phyloP scores from a whole-genome alignment of 2,888 invertebrate species.

The Notodonta ziczac region DNA sequence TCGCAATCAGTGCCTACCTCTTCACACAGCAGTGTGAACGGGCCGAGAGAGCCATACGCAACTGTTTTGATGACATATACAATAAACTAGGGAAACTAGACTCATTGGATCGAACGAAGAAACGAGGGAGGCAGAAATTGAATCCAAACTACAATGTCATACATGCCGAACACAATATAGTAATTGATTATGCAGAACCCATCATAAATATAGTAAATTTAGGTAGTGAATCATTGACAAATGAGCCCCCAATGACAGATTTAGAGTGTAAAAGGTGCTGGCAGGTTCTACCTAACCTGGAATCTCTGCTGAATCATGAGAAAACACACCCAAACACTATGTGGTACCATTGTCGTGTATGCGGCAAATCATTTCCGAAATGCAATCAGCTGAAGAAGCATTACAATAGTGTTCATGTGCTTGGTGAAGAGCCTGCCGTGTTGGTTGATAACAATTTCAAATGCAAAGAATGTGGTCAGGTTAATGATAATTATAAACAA shows the following conservation, averaged over 20 bases:
- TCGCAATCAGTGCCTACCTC: constrained; percentile 62
- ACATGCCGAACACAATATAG: constrained; percentile 56
- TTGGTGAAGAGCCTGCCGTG: constrained; percentile 11
- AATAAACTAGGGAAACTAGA: constrained; percentile 70
- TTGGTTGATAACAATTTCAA: constrained; percentile 40
- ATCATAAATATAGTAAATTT: constrained; percentile 62
- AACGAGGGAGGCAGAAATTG: constrained; percentile 66
- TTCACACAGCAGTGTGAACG: constrained; percentile 74
- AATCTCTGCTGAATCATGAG: constrained; percentile 64
- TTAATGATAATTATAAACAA: constrained; percentile 42
- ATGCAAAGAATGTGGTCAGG: constrained; percentile 59
- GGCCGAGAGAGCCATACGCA: constrained; percentile 64
- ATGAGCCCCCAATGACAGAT: constrained; percentile 45
- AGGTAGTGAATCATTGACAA: constrained; percentile 39
- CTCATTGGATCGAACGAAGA: constrained; percentile 60
- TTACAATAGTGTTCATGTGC: constrained; percentile 41
- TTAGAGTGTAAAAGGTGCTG: constrained; percentile 72
- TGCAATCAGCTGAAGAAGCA: constrained; percentile 58
- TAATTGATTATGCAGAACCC: constrained; percentile 73
- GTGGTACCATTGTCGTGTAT: constrained; percentile 72
- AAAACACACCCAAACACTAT: constrained; percentile 67
- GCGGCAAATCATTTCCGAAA: constrained; percentile 71
- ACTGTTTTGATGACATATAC: constrained; percentile 72
- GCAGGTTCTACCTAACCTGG: constrained; percentile 60
- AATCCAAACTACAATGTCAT: constrained; percentile 64